Evolutionary conservation across 2,797 vertebrate genomes (phyloP).

Genomic region (Lepus oiostolus): DNA sequence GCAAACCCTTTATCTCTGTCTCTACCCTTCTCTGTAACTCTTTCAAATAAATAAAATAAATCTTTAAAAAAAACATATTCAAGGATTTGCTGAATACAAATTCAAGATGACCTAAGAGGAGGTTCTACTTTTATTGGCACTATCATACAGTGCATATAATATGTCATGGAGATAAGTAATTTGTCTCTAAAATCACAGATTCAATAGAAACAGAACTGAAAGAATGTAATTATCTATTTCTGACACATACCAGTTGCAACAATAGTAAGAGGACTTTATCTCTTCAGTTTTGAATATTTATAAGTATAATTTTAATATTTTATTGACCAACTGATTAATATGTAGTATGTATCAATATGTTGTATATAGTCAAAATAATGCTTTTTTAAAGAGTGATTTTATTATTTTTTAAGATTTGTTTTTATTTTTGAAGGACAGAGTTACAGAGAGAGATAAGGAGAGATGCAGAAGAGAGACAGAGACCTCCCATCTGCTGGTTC

Average conservation of each 20-base stretch:
- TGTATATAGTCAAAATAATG: too few species aligned
- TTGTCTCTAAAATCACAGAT: background rate
- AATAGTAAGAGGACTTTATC: background rate
- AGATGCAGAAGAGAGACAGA: too few species aligned
- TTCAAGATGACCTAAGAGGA: background rate
- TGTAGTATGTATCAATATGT: too few species aligned
- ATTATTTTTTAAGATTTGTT: too few species aligned
- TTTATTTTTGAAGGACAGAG: too few species aligned
- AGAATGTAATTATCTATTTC: background rate
- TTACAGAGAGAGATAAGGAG: too few species aligned
- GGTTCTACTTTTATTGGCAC: background rate
- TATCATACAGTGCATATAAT: background rate
- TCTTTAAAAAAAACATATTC: too few species aligned
- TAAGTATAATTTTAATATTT: background rate
- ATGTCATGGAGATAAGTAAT: background rate
- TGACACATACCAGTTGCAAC: background rate
- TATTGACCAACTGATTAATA: background rate
- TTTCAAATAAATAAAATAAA: too few species aligned
- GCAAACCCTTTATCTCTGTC: too few species aligned
- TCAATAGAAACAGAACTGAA: background rate
- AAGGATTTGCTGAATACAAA: background rate
- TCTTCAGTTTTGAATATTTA: background rate
- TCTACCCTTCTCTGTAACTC: too few species aligned
- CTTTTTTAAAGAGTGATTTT: too few species aligned
- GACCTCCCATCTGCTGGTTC: too few species aligned